Conservation (phyloP, 2,888 invertebrate genomes). For the Nomada hirtipes region DNA sequence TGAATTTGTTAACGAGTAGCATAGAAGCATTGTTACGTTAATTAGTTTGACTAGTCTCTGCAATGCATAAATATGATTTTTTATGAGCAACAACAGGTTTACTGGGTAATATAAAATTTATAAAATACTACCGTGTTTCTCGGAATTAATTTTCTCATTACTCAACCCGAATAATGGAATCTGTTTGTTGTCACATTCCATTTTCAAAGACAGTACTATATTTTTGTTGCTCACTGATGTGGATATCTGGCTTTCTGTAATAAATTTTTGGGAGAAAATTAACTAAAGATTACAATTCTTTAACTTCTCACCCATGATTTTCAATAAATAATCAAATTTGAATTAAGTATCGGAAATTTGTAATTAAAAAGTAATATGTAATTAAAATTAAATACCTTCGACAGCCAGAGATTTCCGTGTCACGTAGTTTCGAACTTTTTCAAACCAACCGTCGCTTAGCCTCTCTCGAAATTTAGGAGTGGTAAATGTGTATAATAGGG, state of each 20-base stretch:
- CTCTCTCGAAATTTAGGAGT: slow-evolving; percentile 87
- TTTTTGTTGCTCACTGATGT: slow-evolving; percentile 59
- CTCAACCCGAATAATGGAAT: slow-evolving; percentile 22
- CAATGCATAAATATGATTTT: background rate
- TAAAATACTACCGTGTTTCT: slow-evolving; percentile 19
- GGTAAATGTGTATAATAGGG: slow-evolving; percentile 89
- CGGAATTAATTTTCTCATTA: slow-evolving; percentile 3
- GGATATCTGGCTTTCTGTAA: slow-evolving; percentile 69
- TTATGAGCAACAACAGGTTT: background rate
- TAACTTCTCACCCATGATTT: background rate
- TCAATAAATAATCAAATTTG: background rate
- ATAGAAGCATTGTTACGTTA: background rate
- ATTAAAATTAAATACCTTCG: slow-evolving; percentile 61
- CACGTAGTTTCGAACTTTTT: slow-evolving; percentile 70
- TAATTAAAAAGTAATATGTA: background rate
- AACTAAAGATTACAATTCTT: background rate
- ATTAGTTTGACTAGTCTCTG: background rate
- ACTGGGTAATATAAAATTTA: background rate
- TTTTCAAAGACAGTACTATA: slow-evolving; percentile 49
- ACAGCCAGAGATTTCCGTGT: slow-evolving; percentile 67
- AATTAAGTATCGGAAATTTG: background rate
- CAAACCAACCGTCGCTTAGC: slow-evolving; percentile 80
- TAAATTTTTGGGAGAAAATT: background rate
- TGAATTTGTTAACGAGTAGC: background rate
- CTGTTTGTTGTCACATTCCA: slow-evolving; percentile 39